phyloP scores from a whole-genome alignment of 64 coral and sea anemone genomes.

The Montipora sp. region DNA sequence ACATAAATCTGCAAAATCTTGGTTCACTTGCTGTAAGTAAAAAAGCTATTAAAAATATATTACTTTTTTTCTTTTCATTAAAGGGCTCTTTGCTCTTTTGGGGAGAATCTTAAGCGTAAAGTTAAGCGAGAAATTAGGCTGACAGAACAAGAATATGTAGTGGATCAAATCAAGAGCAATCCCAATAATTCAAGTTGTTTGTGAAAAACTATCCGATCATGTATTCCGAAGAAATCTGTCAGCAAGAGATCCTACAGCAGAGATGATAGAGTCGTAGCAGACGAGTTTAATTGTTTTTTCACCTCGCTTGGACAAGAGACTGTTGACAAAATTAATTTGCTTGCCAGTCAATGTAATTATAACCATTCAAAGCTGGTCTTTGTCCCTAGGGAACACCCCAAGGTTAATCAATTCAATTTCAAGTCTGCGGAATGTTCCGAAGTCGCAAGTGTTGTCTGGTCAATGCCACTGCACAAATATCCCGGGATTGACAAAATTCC shows the following conservation, averaged over 20 bases:
- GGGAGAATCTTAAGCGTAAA: neutral
- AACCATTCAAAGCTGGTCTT: neutral
- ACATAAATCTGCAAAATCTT: too few relatives aligned
- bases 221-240: constrained; percentile 1
- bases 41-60: too few relatives aligned
- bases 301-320: neutral
- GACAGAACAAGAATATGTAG: neutral
- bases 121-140: neutral
- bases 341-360: neutral
- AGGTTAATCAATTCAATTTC: neutral
- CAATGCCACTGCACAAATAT: too few relatives aligned
- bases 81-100: too few relatives aligned
- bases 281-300: neutral
- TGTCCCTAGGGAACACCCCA: neutral
- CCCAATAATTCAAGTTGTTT: neutral
- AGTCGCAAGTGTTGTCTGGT: neutral
- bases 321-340: neutral
- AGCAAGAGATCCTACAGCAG: neutral
- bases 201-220: neutral
- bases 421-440: neutral
- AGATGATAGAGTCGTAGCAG: neutral
- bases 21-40: too few relatives aligned
- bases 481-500: neutral
- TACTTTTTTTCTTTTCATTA: too few relatives aligned
- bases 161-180: neutral